phyloP scores from a whole-genome alignment of 2,113 vertebrate genomes.

The Mus spicilegus region DNA sequence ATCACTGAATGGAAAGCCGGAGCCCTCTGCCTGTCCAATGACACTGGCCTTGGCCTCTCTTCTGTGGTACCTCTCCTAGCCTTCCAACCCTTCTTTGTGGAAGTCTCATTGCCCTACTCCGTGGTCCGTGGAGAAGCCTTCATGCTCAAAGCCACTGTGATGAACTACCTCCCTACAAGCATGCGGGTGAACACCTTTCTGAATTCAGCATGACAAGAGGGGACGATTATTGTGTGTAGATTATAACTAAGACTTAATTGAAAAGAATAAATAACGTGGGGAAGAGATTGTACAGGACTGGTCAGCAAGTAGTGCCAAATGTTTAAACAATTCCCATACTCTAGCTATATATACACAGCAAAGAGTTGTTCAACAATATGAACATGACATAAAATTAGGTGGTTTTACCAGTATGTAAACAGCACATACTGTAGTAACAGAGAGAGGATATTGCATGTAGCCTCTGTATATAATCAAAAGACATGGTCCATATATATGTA shows the following conservation, averaged over 20 bases:
- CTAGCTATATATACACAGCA: background rate
- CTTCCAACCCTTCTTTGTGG: conserved; percentile 95
- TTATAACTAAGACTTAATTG: background rate
- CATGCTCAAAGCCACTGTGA: conserved; percentile 90
- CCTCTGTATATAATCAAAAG: background rate
- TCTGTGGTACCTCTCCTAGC: conserved; percentile 84
- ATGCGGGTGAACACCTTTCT: conserved; percentile 88
- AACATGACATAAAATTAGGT: background rate
- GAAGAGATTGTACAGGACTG: too few relatives aligned
- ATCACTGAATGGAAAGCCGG: conserved; percentile 94
- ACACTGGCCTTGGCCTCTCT: conserved; percentile 91
- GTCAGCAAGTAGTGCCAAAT: background rate
- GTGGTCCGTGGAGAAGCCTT: conserved; percentile 92
- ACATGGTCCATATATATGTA: background rate
- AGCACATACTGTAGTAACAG: background rate
- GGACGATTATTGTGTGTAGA: background rate
- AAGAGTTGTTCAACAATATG: background rate
- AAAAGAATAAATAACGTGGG: background rate
- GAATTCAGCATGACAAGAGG: background rate
- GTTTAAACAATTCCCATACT: background rate
- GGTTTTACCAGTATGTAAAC: background rate
- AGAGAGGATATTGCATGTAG: too few relatives aligned
- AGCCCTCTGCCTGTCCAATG: conserved; percentile 89
- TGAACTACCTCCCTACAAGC: conserved; percentile 91
- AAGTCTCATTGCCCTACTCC: conserved; percentile 92